Conservation (phyloP, 2,888 invertebrate genomes). For the Cryptus viduatorius region DNA sequence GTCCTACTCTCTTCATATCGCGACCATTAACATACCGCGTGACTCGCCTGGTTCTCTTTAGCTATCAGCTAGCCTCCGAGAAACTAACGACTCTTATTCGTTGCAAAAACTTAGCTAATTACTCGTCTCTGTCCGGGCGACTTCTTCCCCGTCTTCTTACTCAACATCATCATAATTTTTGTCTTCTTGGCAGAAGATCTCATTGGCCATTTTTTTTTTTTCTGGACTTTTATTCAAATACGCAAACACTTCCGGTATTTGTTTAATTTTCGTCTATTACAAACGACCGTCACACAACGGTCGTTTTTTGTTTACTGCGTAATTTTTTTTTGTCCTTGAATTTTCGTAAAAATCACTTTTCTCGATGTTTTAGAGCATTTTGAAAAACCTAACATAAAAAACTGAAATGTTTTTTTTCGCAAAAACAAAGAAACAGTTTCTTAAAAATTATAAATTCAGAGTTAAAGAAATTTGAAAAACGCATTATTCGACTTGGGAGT, state of each 20-base stretch:
- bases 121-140: conserved; percentile 50
- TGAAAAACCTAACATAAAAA: too few species aligned
- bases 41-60: conserved; percentile 52
- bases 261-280: too few species aligned
- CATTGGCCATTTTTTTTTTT: conserved; percentile 20
- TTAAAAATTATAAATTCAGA: too few species aligned
- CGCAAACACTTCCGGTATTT: too few species aligned
- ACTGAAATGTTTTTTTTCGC: too few species aligned
- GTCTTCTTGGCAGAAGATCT: conserved; percentile 18
- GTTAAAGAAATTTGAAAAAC: not conserved
- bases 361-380: too few species aligned
- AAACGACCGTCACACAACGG: too few species aligned
- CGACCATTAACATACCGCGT: conserved; percentile 80
- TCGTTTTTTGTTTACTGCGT: too few species aligned
- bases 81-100: conserved; percentile 67
- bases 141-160: conserved; percentile 25
- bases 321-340: too few species aligned
- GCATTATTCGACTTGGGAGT: not conserved
- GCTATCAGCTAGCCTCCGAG: conserved; percentile 66
- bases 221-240: too few species aligned
- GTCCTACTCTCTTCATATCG: conserved; percentile 73
- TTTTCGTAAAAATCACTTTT: too few species aligned
- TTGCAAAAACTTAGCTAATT: conserved; percentile 64
- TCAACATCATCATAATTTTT: not conserved
- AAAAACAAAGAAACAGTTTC: too few species aligned